phyloP scores from a whole-genome alignment of 2,888 invertebrate genomes.

The Acronicta alni region DNA sequence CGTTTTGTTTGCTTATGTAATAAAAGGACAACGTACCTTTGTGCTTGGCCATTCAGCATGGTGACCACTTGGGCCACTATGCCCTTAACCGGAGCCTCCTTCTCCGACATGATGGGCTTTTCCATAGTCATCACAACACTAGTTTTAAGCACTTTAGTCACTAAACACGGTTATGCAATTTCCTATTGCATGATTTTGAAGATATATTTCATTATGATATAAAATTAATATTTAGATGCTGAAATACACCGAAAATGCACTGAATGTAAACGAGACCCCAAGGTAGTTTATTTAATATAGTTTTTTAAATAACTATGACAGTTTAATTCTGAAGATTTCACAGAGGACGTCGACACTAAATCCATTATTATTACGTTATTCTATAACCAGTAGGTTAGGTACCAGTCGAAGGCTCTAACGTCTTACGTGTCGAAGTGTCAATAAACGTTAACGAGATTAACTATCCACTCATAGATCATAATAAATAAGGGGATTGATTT shows the following conservation, averaged over 20 bases:
- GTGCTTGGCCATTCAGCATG: constrained; percentile 86
- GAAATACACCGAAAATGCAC: constrained; percentile 8
- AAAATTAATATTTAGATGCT: constrained; percentile 4
- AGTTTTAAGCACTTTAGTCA: constrained; percentile 49
- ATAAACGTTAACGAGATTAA: constrained; percentile 50
- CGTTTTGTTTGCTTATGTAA: constrained; percentile 9
- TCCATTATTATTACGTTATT: constrained; percentile 9
- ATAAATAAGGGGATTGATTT: constrained; percentile 38
- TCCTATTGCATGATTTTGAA: constrained; percentile 18
- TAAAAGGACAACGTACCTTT: constrained; percentile 74
- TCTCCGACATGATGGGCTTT: constrained; percentile 77
- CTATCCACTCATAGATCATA: constrained; percentile 14
- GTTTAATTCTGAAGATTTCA: background rate
- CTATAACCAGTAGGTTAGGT: background rate
- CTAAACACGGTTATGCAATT: constrained; percentile 34
- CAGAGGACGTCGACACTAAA: background rate
- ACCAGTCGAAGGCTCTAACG: constrained; percentile 6
- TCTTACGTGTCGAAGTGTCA: constrained; percentile 23
- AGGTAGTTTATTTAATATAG: background rate
- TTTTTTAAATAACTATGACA: background rate
- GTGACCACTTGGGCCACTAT: constrained; percentile 88
- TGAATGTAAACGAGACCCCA: constrained; percentile 9
- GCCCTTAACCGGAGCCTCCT: constrained; percentile 85
- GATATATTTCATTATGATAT: constrained; percentile 17
- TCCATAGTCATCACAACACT: constrained; percentile 81